Conservation (phyloP, 1,140 invertebrate species). For the Hylaeus volcanicus region DNA sequence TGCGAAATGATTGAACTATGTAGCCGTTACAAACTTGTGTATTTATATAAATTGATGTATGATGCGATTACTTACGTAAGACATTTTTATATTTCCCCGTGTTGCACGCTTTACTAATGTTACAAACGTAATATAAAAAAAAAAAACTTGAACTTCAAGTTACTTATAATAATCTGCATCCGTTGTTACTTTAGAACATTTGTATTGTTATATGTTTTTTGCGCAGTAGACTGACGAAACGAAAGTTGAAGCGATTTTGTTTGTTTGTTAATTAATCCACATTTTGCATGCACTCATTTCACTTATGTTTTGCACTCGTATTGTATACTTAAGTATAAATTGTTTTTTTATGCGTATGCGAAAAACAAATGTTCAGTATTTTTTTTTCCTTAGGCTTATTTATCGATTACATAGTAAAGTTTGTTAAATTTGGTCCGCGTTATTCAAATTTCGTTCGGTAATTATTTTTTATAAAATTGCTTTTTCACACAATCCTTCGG, state of each 20-base stretch:
- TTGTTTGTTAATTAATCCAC: conserved; percentile 20
- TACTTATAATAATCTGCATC: conserved; percentile 2
- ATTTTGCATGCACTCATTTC: conserved; percentile 45
- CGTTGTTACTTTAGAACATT: conserved; percentile 5
- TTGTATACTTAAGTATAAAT: conserved; percentile 30
- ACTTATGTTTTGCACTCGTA: conserved; percentile 20
- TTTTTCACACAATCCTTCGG: conserved; percentile 16
- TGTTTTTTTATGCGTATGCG: conserved; percentile 10
- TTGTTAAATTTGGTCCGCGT: conserved; percentile 1
- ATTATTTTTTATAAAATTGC: conserved; percentile 19
- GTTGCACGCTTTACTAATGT: conserved; percentile 32
- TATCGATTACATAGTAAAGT: conserved; percentile 20
- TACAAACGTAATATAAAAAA: background rate
- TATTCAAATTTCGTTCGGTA: conserved; percentile 8
- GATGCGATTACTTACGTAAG: background rate
- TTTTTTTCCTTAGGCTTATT: conserved; percentile 36
- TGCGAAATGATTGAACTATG: conserved; percentile 9
- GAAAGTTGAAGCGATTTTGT: background rate
- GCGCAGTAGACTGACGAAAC: conserved; percentile 8
- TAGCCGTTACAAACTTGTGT: background rate
- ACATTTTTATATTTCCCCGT: conserved; percentile 1
- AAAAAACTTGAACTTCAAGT: background rate
- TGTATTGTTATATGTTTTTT: conserved; percentile 22
- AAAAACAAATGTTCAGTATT: conserved; percentile 13
- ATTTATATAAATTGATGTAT: conserved; percentile 4